Conservation (phyloP, 2,888 invertebrate genomes). For the Apamea sordens region DNA sequence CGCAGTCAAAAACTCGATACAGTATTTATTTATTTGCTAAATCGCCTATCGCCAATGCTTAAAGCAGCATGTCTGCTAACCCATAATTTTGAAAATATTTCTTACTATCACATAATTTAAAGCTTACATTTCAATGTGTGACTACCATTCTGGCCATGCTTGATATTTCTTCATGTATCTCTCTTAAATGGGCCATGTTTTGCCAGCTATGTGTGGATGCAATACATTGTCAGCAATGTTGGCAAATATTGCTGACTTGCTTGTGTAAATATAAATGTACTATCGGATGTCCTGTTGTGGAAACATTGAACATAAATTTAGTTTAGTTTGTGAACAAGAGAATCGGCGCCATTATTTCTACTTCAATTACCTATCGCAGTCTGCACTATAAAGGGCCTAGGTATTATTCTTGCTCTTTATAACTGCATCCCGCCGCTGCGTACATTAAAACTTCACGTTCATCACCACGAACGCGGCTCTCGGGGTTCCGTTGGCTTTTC, state of each 20-base stretch:
- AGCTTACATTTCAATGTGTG: no score
- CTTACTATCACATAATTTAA: no score
- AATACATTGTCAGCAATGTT: neutral
- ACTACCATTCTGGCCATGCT: neutral
- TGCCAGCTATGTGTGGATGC: neutral
- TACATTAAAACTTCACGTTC: slow-evolving; percentile 59
- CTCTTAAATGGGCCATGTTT: neutral
- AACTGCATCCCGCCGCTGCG: slow-evolving; percentile 64
- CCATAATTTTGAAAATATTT: no score
- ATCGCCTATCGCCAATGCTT: neutral
- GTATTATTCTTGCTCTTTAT: slow-evolving; percentile 41
- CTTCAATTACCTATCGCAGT: slow-evolving; percentile 40
- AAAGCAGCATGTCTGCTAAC: neutral
- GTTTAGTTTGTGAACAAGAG: no score
- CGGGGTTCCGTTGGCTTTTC: slow-evolving; percentile 75
- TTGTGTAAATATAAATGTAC: neutral
- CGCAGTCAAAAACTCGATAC: no score
- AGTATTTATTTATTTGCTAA: no score
- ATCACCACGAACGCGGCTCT: slow-evolving; percentile 72
- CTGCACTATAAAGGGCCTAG: slow-evolving; percentile 35
- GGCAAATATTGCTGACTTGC: neutral
- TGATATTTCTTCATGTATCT: neutral
- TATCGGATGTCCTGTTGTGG: neutral
- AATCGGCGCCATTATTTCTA: no score
- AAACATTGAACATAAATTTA: neutral